Base-by-base conservation (phyloP, 2,888 invertebrate species). In the Metopia argyrocephala region DNA sequence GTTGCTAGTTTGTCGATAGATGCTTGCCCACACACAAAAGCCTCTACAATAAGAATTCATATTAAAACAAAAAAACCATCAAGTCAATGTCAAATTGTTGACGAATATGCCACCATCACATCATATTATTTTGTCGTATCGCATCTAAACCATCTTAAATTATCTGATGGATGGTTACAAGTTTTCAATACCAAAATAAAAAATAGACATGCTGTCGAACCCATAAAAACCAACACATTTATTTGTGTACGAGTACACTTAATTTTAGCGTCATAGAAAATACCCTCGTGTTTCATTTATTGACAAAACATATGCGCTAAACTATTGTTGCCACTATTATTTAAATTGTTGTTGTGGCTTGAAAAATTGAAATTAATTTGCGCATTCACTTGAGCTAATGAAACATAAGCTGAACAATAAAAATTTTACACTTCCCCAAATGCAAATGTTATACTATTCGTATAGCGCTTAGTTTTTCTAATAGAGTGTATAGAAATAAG, bases 1-100 rank as follows among this genome's bases (percentile, higher is more conserved):
- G 46, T 56, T 56, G 61, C 45, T 31, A 25, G 20, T 56, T 23
- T 28, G 28, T 81, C 82, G 84, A 83, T 84, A 79, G 76, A 70
- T 82, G 76, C 38, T 9, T 85, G 87, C 87, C 87, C 87, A 87
- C 87, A 87, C 87, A 85, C 76, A 84, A 79, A 57, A 70, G 75
- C 74, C 83, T 78, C 61, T 48, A 48, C n/a, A 48, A 20, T 2
- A 0, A 48, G 18, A 48, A 48, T 62, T 31, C 61, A 46, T 84
- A 81, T 85, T 86, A 86, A 31, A 31, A 31, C 3, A 28, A 70
- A 76, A 61, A 74, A 71, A 6, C 69, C 86, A 87, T 85, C 86
- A 87, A 88, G 87, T 88, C 88, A 88, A 88, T 88, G 88, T 87
- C 88, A 87, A 85, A 85, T 85, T 84, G 84, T 85, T 85, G 83